Evolutionary conservation across 1,140 invertebrate genomes (phyloP), one percentile per base, ranked within the genome.

Genomic region (Danaus plexippus): DNA sequence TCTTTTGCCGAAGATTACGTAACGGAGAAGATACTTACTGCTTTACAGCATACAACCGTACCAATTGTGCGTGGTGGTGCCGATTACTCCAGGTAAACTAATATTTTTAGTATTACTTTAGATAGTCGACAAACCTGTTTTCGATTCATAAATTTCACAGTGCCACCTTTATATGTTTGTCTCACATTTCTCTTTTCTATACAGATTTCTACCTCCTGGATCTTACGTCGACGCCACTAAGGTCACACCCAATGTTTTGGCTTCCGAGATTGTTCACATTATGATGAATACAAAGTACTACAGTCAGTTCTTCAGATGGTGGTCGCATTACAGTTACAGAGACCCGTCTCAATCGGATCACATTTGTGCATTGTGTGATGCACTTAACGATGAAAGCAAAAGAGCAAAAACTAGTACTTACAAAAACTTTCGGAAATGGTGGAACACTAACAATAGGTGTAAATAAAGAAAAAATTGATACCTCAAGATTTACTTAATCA

Each of bases 1-100:
- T 88, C 89, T 12, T 80, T 89, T 42, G 84, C 85, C 56, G 77
- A 87, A 54, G 91, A 92, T 75, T 92, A 92, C 69, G 88, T 92
- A 2, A 92, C 91, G 0, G 91, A 92, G 62, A 92, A 92, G 64
- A 69, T 93, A 32, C 90, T 88, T 68, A 80, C 71, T 9, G 78
- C 88, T 9, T 56, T 90, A 13, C 71, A 83, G 57, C 69, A 89
- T 64, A 65, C 88, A 46, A 67, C 86, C 3, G 79, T 90, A 18
- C 89, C 89, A 0, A 83, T 90, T 11, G 88, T 90, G 9, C 88
- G 82, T 56, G 88, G 89, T 11, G 88, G 84, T 52, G 79, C 81
- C 43, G 63, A 84, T 62, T 83, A 84, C 60, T 69, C 66, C 9
- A 75, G 71, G 77, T 83, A 72, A 46, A 22, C 2, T 22, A 22